A percentile compares a stretch with the other conserved stretches of the same genome.
These are phyloP conservation scores for Aplysina aerophoba DNA, from an alignment of 37 sponge, comb jelly and placozoan genomes.

Conservation along the genomic window DNA sequence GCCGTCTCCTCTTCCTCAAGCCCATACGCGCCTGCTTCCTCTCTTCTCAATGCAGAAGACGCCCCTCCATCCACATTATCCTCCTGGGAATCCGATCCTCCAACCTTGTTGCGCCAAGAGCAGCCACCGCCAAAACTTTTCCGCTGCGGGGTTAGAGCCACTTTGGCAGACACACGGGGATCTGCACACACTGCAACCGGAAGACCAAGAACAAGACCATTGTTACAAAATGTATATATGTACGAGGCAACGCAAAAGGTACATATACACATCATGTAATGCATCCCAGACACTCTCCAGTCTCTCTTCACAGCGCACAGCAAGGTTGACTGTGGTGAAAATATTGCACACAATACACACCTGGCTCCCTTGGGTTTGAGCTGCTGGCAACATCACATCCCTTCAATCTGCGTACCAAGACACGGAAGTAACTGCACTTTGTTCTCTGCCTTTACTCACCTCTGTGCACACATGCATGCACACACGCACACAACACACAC, in stretches of 20 bases:
- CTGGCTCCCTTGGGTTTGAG: too few relatives aligned
- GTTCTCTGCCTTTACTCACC: too few relatives aligned
- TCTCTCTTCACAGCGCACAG: too few relatives aligned
- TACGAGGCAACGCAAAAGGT: too few relatives aligned
- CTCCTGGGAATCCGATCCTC: not conserved
- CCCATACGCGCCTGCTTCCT: not conserved
- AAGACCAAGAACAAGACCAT: not conserved
- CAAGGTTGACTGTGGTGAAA: too few relatives aligned
- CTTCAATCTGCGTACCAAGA: too few relatives aligned
- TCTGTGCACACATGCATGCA: not conserved
- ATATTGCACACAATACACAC: too few relatives aligned
- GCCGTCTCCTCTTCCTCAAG: conserved; percentile 2
- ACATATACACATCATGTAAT: too few relatives aligned
- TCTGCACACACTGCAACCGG: not conserved
- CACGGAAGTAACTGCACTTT: too few relatives aligned
- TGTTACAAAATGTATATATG: too few relatives aligned
- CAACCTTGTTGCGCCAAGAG: conserved; percentile 53
- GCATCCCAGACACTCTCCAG: too few relatives aligned
- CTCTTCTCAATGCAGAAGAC: not conserved
- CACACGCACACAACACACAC: not conserved
- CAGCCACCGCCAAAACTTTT: conserved; percentile 73
- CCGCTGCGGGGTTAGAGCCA: conserved; percentile 74
- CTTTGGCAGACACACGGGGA: conserved; percentile 16
- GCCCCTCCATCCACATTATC: not conserved
- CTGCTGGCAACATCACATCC: too few relatives aligned